These are phyloP conservation scores for Drosophila arizonae DNA, from an alignment of 1,140 invertebrate species.

Conservation along the genomic window DNA sequence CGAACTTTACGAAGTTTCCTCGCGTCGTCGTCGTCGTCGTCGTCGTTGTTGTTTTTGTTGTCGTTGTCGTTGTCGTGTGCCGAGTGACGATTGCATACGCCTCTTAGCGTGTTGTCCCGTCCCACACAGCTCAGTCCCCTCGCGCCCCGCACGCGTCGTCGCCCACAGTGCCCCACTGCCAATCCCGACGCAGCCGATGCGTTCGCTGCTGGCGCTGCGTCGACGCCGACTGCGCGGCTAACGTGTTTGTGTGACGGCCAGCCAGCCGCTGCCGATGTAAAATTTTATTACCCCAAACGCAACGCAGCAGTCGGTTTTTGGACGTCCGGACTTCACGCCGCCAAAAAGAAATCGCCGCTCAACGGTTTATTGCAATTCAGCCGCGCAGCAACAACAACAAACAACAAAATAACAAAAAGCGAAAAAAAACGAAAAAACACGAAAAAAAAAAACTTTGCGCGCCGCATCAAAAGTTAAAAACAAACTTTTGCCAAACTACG, in stretches of 20 bases:
- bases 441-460: slow-evolving; percentile 12
- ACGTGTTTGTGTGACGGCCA: slow-evolving; percentile 20
- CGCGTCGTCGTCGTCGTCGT: slow-evolving; percentile 3
- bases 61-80: slow-evolving; percentile 1
- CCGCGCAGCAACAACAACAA: slow-evolving; percentile 32
- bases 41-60: not conserved
- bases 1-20: slow-evolving; percentile 18
- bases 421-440: slow-evolving; percentile 25
- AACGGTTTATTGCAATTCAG: slow-evolving; percentile 61
- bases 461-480: slow-evolving; percentile 43
- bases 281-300: slow-evolving; percentile 81
- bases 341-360: slow-evolving; percentile 53
- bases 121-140: not conserved
- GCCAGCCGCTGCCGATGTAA: slow-evolving; percentile 59
- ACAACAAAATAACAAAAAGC: slow-evolving; percentile 13
- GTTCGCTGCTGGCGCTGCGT: slow-evolving; percentile 31
- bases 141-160: too few species aligned
- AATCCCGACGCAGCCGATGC: slow-evolving; percentile 4
- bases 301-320: slow-evolving; percentile 78
- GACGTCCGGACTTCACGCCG: slow-evolving; percentile 78
- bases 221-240: slow-evolving; percentile 44
- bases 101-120: not conserved
- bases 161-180: not conserved
- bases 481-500: slow-evolving; percentile 52
- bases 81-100: slow-evolving; percentile 16